Evolutionary conservation across 2,888 invertebrate genomes (phyloP).

Genomic region (Cosmia pyralina): DNA sequence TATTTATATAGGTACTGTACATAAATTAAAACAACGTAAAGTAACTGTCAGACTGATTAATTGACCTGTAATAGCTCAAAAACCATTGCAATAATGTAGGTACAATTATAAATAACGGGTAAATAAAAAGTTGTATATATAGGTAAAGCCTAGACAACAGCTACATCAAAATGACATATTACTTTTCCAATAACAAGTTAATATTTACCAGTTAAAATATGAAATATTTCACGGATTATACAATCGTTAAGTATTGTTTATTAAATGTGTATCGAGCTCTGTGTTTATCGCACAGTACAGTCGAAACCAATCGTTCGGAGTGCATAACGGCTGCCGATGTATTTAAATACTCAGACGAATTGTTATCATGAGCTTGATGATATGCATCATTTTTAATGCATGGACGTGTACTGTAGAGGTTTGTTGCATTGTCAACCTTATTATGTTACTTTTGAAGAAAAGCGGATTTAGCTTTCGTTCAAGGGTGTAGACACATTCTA

Average conservation of each 20-base stretch:
- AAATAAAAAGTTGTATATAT: not conserved
- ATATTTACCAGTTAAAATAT: conserved; percentile 14
- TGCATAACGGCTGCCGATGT: conserved; percentile 3
- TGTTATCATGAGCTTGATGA: conserved; percentile 1
- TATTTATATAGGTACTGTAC: no score
- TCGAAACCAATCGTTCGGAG: conserved; percentile 5
- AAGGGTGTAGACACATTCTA: no score
- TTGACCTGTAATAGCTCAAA: no score
- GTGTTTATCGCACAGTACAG: conserved; percentile 40
- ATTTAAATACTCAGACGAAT: conserved; percentile 10
- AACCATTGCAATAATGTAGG: not conserved
- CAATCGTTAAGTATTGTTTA: conserved; percentile 32
- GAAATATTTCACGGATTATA: conserved; percentile 20
- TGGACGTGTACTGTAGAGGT: no score
- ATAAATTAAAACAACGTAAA: not conserved
- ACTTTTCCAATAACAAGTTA: not conserved
- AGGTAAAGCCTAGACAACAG: not conserved
- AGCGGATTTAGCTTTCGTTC: no score
- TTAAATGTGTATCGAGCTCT: conserved; percentile 27
- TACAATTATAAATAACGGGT: not conserved
- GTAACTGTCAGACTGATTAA: not conserved
- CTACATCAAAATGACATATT: not conserved
- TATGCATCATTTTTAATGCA: not conserved
- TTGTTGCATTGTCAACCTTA: no score
- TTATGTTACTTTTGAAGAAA: no score